Evolutionary conservation across 2,888 invertebrate species (phyloP).

Genomic region (Euspilapteryx auroguttella): DNA sequence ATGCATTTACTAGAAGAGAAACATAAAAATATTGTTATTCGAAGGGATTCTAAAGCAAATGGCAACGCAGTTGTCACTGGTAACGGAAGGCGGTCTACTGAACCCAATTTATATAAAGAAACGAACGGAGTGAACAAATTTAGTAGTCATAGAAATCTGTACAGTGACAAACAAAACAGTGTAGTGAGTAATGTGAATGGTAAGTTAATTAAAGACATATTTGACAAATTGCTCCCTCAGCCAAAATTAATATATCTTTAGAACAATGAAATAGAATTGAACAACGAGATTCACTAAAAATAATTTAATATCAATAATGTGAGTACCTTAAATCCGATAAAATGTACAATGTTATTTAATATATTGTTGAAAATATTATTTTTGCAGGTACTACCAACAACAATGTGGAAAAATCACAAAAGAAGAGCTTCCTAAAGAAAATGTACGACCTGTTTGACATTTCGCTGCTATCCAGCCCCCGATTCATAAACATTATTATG

Average conservation of each 20-base stretch:
- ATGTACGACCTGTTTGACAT: constrained; percentile 62
- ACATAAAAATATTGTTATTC: constrained; percentile 21
- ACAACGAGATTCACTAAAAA: too few species aligned
- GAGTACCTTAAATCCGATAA: too few species aligned
- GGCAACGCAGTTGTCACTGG: constrained; percentile 10
- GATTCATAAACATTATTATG: constrained; percentile 67
- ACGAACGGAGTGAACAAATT: constrained; percentile 5
- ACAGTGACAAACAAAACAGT: constrained; percentile 7
- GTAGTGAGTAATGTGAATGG: too few species aligned
- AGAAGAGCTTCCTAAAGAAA: constrained; percentile 15
- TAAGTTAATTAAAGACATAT: neutral
- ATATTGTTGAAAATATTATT: too few species aligned
- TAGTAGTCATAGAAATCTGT: constrained; percentile 11
- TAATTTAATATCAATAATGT: too few species aligned
- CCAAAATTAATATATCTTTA: too few species aligned
- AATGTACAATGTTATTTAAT: too few species aligned
- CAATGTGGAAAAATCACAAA: too few species aligned
- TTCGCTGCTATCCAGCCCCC: constrained; percentile 61
- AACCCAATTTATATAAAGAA: constrained; percentile 13
- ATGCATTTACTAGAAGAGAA: constrained; percentile 27
- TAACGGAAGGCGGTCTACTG: constrained; percentile 12
- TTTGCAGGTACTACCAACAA: too few species aligned
- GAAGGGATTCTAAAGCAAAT: constrained; percentile 21
- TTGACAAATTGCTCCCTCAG: too few species aligned
- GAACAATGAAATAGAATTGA: too few species aligned